These are phyloP conservation scores for Pseudotriccus pelzelni DNA, from an alignment of 2,797 vertebrate species.

Conservation along the genomic window DNA sequence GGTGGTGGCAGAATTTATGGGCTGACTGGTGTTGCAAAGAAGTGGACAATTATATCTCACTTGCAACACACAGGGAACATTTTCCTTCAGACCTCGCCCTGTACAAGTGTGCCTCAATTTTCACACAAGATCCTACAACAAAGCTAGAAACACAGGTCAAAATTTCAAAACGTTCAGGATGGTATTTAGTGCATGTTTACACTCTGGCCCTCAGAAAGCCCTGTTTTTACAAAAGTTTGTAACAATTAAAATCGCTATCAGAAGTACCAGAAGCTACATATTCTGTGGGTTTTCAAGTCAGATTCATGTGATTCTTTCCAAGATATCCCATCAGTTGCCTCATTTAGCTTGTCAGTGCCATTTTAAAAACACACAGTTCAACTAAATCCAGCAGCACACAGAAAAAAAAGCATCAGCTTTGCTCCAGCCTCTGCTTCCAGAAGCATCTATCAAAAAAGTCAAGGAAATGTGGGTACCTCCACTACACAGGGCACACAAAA, in stretches of 20 bases:
- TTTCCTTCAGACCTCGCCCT: neutral
- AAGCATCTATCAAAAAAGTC: neutral
- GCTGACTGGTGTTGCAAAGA: neutral
- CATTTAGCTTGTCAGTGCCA: neutral
- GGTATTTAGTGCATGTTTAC: neutral
- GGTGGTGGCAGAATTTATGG: neutral
- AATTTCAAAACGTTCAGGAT: neutral
- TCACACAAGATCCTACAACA: neutral
- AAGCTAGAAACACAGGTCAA: neutral
- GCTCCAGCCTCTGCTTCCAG: neutral
- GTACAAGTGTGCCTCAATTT: neutral
- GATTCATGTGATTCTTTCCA: neutral
- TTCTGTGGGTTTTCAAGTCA: neutral
- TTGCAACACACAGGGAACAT: fast-evolving
- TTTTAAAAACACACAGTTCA: neutral
- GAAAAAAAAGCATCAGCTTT: neutral
- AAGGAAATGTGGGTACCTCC: neutral
- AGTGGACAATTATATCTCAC: neutral
- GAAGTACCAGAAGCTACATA: neutral
- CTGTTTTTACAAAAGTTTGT: neutral
- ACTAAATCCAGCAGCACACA: neutral
- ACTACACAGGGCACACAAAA: neutral
- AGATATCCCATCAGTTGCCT: neutral
- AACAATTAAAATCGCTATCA: neutral
- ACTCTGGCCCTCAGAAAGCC: neutral